Percentiles rank a stretch among this genome's conserved stretches.
Evolutionary conservation across 2,888 invertebrate species (phyloP).

Genomic region (Strigamia crassipes): DNA sequence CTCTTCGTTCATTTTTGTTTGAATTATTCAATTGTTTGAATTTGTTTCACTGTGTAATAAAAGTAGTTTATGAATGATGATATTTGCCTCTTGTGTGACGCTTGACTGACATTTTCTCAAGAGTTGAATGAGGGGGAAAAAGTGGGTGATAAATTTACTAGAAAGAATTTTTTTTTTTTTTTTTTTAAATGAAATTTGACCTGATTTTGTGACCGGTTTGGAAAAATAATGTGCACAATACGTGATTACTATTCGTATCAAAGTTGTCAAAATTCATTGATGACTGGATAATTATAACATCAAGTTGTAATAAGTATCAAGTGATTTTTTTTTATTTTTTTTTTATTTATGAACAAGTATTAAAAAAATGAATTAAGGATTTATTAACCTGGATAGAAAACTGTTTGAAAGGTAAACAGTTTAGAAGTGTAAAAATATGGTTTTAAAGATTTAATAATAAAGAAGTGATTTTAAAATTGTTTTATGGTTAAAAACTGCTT

Average conservation of each 20-base stretch:
- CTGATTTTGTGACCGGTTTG: neutral
- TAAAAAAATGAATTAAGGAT: neutral
- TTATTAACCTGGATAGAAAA: neutral
- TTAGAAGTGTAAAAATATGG: too few species aligned
- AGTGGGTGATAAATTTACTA: neutral
- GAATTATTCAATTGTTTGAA: neutral
- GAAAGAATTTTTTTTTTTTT: neutral
- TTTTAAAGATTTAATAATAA: too few species aligned
- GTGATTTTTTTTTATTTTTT: neutral
- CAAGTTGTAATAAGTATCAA: neutral
- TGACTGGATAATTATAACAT: neutral
- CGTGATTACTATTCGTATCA: neutral
- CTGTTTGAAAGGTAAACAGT: too few species aligned
- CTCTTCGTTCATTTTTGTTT: neutral
- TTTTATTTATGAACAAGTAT: too few species aligned
- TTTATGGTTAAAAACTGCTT: too few species aligned
- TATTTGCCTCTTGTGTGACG: neutral
- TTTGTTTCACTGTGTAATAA: neutral
- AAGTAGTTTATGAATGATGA: neutral
- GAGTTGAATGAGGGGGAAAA: neutral
- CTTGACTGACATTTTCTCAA: neutral
- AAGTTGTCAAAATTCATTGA: neutral
- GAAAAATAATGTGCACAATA: neutral
- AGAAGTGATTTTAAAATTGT: too few species aligned
- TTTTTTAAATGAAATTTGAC: neutral